Percentiles rank a stretch among this genome's conserved stretches.
These are phyloP conservation scores for Petrolisthes manimaculis DNA, from an alignment of 2,888 invertebrate genomes.

Conservation along the genomic window DNA sequence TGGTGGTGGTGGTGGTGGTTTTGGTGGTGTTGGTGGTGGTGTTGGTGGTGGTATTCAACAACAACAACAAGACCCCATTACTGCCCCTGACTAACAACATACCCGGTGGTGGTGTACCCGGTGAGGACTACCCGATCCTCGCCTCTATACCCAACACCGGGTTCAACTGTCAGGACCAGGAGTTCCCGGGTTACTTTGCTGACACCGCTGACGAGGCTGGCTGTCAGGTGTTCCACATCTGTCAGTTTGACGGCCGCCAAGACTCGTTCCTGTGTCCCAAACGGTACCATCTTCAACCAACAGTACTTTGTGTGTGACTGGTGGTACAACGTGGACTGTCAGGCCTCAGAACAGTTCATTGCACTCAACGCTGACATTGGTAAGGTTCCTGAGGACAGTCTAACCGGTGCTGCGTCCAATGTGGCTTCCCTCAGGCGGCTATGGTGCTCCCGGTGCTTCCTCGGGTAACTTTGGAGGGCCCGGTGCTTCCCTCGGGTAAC, in stretches of 20 bases:
- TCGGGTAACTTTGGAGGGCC: too few species aligned
- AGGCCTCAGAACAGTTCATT: constrained; percentile 36
- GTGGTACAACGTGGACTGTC: constrained; percentile 60
- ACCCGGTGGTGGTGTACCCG: constrained; percentile 52
- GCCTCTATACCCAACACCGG: constrained; percentile 52
- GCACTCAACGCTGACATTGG: constrained; percentile 53
- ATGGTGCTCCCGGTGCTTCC: too few species aligned
- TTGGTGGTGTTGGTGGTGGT: too few species aligned
- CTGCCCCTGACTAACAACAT: constrained; percentile 25
- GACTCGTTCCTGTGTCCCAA: constrained; percentile 60
- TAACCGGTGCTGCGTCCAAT: constrained; percentile 27
- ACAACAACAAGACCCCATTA: not conserved
- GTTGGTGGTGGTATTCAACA: too few species aligned
- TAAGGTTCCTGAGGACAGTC: constrained; percentile 14
- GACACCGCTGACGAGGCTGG: constrained; percentile 45
- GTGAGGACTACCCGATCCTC: constrained; percentile 48
- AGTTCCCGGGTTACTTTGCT: constrained; percentile 56
- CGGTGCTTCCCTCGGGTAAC: too few species aligned
- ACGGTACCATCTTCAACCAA: constrained; percentile 59
- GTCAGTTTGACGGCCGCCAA: constrained; percentile 45
- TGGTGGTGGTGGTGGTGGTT: too few species aligned
- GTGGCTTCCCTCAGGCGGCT: too few species aligned
- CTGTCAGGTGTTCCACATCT: constrained; percentile 63
- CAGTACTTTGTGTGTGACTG: constrained; percentile 62
- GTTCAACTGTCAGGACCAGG: constrained; percentile 42